Conservation (phyloP, 2,888 invertebrate genomes). For the Ctenicera cuprea region DNA sequence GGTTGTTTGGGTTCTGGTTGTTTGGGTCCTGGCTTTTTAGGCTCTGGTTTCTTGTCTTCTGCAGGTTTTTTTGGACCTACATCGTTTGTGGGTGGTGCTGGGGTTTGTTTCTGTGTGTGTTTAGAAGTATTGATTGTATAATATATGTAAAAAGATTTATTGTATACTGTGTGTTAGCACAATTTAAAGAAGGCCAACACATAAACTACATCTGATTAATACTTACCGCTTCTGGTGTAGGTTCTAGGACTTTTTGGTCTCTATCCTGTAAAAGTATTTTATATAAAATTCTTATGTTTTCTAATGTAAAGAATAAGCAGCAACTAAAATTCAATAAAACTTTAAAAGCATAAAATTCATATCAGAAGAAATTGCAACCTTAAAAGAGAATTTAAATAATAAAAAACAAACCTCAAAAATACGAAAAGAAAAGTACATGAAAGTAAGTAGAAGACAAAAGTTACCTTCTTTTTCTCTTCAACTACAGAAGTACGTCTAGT, state of each 20-base stretch:
- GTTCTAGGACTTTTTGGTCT: conserved; percentile 62
- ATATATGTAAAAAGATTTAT: not conserved
- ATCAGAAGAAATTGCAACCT: too few relatives aligned
- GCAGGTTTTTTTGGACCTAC: conserved; percentile 68
- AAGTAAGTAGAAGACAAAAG: not conserved
- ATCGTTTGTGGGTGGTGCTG: conserved; percentile 60
- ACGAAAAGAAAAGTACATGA: not conserved
- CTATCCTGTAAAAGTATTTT: conserved; percentile 58
- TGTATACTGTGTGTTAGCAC: conserved; percentile 28
- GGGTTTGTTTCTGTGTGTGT: conserved; percentile 53
- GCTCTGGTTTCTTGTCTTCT: conserved; percentile 69
- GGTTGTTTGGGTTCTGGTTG: conserved; percentile 57
- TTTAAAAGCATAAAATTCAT: too few relatives aligned
- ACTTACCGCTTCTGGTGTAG: conserved; percentile 69
- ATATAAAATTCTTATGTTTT: not conserved
- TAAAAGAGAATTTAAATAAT: not conserved
- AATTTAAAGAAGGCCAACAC: conserved; percentile 14
- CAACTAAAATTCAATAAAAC: not conserved
- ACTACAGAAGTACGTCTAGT: conserved; percentile 72
- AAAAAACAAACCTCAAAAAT: not conserved
- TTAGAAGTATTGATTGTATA: conserved; percentile 29
- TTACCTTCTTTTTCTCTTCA: conserved; percentile 70
- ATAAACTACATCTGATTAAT: conserved; percentile 20
- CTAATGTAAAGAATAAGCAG: not conserved
- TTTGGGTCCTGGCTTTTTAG: conserved; percentile 56